phyloP scores from a whole-genome alignment of 2,113 vertebrate genomes.

The Todiramphus chloris region DNA sequence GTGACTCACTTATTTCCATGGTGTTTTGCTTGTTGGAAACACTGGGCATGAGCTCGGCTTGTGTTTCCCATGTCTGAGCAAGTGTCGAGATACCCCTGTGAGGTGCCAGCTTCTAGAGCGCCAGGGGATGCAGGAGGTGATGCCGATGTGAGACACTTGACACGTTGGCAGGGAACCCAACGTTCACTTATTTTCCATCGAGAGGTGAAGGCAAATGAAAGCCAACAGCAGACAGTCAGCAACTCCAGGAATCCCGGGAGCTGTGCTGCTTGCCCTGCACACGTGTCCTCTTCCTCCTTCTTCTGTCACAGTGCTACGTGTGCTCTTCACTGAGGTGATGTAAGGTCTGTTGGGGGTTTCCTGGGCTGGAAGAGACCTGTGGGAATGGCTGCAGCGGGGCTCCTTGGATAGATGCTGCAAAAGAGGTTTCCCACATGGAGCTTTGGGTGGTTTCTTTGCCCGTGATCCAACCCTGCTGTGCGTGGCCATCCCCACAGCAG shows the following conservation, averaged over 20 bases:
- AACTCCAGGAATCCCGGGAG: not conserved
- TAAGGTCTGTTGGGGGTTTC: not conserved
- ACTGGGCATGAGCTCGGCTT: rapidly evolving
- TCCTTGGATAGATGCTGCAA: not conserved
- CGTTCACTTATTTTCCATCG: not conserved
- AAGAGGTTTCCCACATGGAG: not conserved
- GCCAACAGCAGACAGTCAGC: not conserved
- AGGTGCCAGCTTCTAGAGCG: not conserved
- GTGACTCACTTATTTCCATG: not conserved
- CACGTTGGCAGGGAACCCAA: not conserved
- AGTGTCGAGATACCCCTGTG: rapidly evolving
- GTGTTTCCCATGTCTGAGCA: not conserved
- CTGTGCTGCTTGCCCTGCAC: not conserved
- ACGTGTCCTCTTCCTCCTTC: not conserved
- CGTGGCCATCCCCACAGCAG: not conserved
- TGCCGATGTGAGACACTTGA: not conserved
- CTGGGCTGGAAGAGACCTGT: not conserved
- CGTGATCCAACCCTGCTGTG: rapidly evolving
- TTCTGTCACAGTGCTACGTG: rapidly evolving
- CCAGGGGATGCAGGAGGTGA: not conserved
- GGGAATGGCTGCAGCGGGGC: not conserved
- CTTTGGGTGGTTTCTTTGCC: not conserved
- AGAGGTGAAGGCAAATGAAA: not conserved
- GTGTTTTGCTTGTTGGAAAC: not conserved
- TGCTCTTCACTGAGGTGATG: not conserved